A percentile compares a stretch with the other conserved stretches of the same genome.
Evolutionary conservation across 2,113 vertebrate species (phyloP).

Genomic region (Todiramphus saurophagus): DNA sequence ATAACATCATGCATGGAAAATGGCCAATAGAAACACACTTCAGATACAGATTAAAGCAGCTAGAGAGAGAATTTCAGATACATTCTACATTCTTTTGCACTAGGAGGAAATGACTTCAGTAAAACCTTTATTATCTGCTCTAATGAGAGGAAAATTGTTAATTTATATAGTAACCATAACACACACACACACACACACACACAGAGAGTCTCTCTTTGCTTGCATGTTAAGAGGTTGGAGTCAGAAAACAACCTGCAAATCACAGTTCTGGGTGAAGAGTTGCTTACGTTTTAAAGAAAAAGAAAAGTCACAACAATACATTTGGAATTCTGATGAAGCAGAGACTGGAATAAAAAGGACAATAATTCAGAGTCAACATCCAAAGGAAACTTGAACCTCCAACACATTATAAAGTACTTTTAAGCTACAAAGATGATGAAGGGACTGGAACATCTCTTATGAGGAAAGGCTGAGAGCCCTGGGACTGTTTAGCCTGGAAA

Average conservation of each 20-base stretch:
- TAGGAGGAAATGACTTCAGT: neutral
- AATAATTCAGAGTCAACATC: neutral
- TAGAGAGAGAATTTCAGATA: neutral
- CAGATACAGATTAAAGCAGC: neutral
- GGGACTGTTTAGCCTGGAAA: no score
- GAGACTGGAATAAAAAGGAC: neutral
- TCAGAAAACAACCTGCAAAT: neutral
- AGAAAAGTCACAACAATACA: neutral
- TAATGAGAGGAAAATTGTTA: neutral
- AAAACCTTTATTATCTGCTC: neutral
- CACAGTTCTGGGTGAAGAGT: neutral
- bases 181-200: neutral
- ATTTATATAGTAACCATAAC: neutral
- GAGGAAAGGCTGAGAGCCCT: no score
- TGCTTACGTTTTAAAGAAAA: neutral
- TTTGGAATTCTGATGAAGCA: neutral
- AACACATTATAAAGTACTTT: neutral
- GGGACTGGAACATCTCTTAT: no score
- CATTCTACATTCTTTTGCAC: neutral
- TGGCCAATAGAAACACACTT: constrained; percentile 41
- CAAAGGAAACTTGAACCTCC: neutral
- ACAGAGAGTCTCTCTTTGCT: neutral
- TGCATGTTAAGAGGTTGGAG: neutral
- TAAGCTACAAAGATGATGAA: no score
- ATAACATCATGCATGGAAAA: constrained; percentile 32